Evolutionary conservation across 2,888 invertebrate genomes (phyloP).

Genomic region (Drosophila buzzatii): DNA sequence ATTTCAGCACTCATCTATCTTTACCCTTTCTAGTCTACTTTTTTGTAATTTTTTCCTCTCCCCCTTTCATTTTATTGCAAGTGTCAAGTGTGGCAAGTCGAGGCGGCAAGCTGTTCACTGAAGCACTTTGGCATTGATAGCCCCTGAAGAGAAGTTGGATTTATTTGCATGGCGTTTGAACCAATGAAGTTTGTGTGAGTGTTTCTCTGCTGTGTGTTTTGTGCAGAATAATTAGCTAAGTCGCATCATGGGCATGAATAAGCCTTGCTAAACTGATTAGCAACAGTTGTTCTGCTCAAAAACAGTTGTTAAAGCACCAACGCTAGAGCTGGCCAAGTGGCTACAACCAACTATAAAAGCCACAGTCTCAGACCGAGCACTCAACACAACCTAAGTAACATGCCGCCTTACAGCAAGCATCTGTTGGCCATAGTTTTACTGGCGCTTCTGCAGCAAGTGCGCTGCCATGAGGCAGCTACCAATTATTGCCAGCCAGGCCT

Average conservation of each 20-base stretch:
- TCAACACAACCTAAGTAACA: conserved; percentile 33
- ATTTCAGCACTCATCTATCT: conserved; percentile 59
- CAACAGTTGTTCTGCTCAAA: conserved; percentile 52
- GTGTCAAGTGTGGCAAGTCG: conserved; percentile 71
- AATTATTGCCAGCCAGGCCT: conserved; percentile 57
- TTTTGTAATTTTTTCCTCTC: conserved; percentile 11
- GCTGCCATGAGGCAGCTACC: conserved; percentile 8
- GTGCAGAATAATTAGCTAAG: conserved; percentile 38
- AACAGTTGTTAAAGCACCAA: conserved; percentile 51
- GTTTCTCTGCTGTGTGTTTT: conserved; percentile 18
- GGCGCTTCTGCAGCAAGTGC: conserved; percentile 19
- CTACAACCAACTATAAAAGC: conserved; percentile 37
- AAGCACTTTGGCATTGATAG: conserved; percentile 63
- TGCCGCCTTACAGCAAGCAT: conserved; percentile 28
- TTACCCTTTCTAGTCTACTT: conserved; percentile 7
- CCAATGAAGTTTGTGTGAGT: conserved; percentile 40
- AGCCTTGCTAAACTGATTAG: conserved; percentile 24
- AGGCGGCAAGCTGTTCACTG: conserved; percentile 48
- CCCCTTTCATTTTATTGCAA: neutral
- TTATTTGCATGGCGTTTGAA: conserved; percentile 47
- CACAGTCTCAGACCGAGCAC: neutral
- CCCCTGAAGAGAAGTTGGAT: conserved; percentile 45
- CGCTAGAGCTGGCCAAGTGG: conserved; percentile 15
- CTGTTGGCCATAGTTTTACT: conserved; percentile 16
- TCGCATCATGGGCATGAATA: conserved; percentile 22